Conservation (phyloP, 2,797 vertebrate genomes). For the Anguilla anguilla region DNA sequence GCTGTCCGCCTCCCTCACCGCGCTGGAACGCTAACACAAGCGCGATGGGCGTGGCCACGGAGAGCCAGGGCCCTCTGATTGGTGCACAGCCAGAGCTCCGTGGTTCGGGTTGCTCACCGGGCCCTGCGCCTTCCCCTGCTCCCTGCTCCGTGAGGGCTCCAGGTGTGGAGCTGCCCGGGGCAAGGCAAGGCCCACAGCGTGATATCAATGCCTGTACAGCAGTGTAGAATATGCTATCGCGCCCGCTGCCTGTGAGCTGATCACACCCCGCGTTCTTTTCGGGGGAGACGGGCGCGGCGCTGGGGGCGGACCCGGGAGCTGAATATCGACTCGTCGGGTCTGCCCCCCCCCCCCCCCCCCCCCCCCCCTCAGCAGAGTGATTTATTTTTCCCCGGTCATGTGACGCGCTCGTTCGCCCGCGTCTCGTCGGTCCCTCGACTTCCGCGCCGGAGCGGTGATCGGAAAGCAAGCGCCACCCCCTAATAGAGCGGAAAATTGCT, state of each 20-base stretch:
- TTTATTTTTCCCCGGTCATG: constrained; percentile 24
- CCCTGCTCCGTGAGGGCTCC: background rate
- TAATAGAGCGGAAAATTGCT: constrained; percentile 67
- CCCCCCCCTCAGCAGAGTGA: constrained; percentile 25
- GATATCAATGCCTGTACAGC: background rate
- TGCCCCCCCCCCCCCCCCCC: constrained; percentile 26
- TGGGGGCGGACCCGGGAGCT: background rate
- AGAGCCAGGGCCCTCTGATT: background rate
- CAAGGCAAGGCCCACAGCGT: background rate
- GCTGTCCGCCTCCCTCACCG: background rate
- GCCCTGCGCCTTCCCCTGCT: background rate
- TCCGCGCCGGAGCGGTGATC: constrained; percentile 53
- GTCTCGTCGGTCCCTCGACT: constrained; percentile 8
- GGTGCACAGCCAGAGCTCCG: background rate
- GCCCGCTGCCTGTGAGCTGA: background rate
- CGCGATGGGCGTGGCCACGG: background rate
- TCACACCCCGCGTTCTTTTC: background rate
- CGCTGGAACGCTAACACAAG: background rate
- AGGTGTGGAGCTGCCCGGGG: background rate
- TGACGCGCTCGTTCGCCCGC: constrained; percentile 20
- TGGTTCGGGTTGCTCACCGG: background rate
- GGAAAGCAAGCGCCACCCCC: constrained; percentile 62
- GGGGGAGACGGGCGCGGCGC: background rate
- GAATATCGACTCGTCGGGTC: constrained; percentile 4
- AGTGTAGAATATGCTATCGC: background rate